Base-by-base conservation (phyloP, 2,888 invertebrate genomes). In the Phrixothrix hirtus region DNA sequence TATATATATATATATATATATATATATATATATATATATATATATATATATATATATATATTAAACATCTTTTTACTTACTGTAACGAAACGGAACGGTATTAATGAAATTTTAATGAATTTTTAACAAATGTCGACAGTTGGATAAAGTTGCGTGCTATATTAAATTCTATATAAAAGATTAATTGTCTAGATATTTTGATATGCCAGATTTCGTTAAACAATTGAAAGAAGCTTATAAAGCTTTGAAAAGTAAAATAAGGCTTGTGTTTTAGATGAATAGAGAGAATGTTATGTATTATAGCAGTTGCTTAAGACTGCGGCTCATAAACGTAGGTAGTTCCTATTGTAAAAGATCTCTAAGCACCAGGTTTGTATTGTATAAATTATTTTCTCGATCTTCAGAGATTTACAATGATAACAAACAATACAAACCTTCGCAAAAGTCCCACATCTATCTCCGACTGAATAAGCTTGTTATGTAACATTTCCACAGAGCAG, bases 301-400 rank as follows among this genome's bases (percentile, higher is more conserved):
- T n/a, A n/a, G n/a, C n/a, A n/a, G n/a, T n/a, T n/a, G n/a, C n/a
- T n/a, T n/a, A n/a, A n/a, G n/a, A n/a, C n/a, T n/a, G n/a, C n/a
- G n/a, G n/a, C n/a, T n/a, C n/a, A n/a, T n/a, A n/a, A n/a, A n/a
- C n/a, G n/a, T n/a, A n/a, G n/a, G n/a, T n/a, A n/a, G n/a, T n/a
- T n/a, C n/a, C n/a, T n/a, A n/a, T n/a, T n/a, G n/a, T n/a, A n/a
- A n/a, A n/a, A n/a, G n/a, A n/a, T n/a, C n/a, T n/a, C n/a, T n/a
- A n/a, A 34, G 21, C 42, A 35, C 10, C 14, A 37, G 30, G 29
- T 25, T 35, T 30, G 41, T 36, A 41, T 36, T 41, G 42, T 49
- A 49, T 29, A 42, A 42, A 49, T 42, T 49, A 49, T 49, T 49
- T 49, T 49, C 30, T 13, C 21, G 36, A 49, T 42, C 42, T 42